Base-by-base conservation (phyloP, 2,888 invertebrate species). In the Drosophila leonis region DNA sequence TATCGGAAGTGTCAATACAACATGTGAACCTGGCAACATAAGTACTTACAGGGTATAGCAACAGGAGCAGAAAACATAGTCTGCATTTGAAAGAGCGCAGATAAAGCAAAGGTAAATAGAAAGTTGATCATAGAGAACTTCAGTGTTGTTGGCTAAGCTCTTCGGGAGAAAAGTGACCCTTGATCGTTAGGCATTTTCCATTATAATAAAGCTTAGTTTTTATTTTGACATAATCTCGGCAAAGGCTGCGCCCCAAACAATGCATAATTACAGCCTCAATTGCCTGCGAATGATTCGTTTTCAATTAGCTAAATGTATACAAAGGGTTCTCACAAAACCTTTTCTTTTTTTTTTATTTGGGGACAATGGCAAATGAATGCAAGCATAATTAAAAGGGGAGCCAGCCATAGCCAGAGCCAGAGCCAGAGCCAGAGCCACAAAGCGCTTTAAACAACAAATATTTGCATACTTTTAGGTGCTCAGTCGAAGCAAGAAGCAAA, bases 281-380 rank as follows among this genome's bases (percentile, higher is more conserved):
- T 46, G 48, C 27, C n/a, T n/a, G 18, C 33, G 49, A 35, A 5
- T 33, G 20, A 37, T 51, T 27, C 33, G 27, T n/a, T 61, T 60
- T 31, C 61, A 46, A 51, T 61, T 71, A 52, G 42, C 44, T 29
- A 33, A 70, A 70, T 33, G 67, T 35, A 8, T 37, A 27, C 20
- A 42, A 29, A 35, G 42, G 35, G 48, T 27, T 29, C 18, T 20
- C 1, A 41, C 6, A 3, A 55, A 63, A 35, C 75, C 54, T 39
- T 46, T 20, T 12, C n/a, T n/a, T n/a, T n/a, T n/a, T n/a, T 3
- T 39, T 39, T 35, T 12, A 13, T 35, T 35, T 31, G 18, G 10
- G 48, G 35, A 78, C 78, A 75, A 74, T 65, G 41, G 51, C 39
- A 33, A 51, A 31, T 33, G 49, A 33, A 48, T 33, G 33, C 20